A percentile compares a stretch with the other conserved stretches of the same genome.
Conservation (phyloP, 2,113 vertebrate species). For the Sebastes fasciatus region DNA sequence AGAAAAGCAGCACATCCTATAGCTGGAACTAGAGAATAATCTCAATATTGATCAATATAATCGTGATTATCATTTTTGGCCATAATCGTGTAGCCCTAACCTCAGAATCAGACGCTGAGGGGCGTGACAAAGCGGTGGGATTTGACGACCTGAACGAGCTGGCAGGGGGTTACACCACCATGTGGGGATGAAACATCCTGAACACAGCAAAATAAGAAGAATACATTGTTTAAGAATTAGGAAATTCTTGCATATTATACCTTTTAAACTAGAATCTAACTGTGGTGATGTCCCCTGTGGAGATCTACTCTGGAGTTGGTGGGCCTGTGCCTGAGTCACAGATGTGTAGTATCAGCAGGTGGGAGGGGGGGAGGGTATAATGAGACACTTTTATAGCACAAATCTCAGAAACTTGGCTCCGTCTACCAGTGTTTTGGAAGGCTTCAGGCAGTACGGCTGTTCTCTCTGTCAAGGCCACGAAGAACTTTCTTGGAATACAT, state of each 20-base stretch:
- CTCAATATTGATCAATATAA: no score
- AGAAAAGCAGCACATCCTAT: not conserved
- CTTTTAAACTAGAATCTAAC: constrained; percentile 1
- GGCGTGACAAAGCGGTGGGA: no score
- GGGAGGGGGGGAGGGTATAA: constrained; percentile 11
- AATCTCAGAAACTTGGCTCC: constrained; percentile 52
- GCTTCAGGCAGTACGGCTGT: constrained; percentile 14
- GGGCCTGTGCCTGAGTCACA: constrained; percentile 20
- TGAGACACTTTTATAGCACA: constrained; percentile 16
- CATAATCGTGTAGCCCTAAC: no score
- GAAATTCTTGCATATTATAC: no score
- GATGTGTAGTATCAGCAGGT: constrained; percentile 50
- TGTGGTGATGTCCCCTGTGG: not conserved
- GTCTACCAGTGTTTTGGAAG: constrained; percentile 23
- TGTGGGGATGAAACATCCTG: no score
- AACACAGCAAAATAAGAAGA: no score
- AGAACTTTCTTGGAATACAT: constrained; percentile 65
- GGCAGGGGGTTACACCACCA: no score
- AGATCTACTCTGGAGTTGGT: constrained; percentile 12
- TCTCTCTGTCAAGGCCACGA: constrained; percentile 34
- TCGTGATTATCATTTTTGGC: no score
- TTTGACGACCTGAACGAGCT: no score
- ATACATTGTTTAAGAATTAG: no score
- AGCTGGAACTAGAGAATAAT: not conserved
- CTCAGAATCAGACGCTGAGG: no score